Conservation (phyloP, 1,140 invertebrate genomes). For the Aethina tumida region DNA sequence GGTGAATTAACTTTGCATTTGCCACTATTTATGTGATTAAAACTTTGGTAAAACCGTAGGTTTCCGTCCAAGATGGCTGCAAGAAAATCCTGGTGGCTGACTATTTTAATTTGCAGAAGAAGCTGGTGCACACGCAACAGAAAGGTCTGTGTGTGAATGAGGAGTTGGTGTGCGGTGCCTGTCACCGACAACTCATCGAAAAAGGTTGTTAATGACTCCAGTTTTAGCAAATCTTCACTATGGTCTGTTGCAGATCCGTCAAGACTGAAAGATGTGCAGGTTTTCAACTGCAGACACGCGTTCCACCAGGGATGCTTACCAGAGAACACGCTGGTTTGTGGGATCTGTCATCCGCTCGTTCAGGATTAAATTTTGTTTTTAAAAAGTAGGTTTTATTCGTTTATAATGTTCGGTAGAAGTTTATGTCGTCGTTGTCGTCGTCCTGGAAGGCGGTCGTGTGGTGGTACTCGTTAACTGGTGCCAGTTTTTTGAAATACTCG, state of each 20-base stretch:
- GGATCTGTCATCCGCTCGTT: constrained; percentile 27
- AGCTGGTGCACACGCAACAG: constrained; percentile 65
- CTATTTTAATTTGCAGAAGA: constrained; percentile 82
- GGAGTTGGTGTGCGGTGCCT: constrained; percentile 65
- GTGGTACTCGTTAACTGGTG: constrained; percentile 29
- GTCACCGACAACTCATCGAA: constrained; percentile 60
- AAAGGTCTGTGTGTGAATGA: constrained; percentile 62
- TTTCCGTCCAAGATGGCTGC: constrained; percentile 81
- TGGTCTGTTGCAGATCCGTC: constrained; percentile 21
- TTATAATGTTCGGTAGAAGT: constrained; percentile 6
- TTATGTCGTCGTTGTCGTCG: constrained; percentile 7
- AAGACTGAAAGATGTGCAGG: constrained; percentile 42
- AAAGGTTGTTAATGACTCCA: constrained; percentile 44
- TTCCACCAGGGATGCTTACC: constrained; percentile 81
- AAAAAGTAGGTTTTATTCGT: constrained; percentile 11
- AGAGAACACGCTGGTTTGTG: constrained; percentile 25
- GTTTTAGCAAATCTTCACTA: not conserved
- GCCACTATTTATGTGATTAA: too few relatives aligned
- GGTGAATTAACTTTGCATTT: constrained; percentile 35
- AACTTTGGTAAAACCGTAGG: constrained; percentile 34
- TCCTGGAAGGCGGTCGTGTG: constrained; percentile 12
- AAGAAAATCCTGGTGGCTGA: constrained; percentile 80
- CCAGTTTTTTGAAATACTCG: constrained; percentile 44
- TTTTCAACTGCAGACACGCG: constrained; percentile 83
- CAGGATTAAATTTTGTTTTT: constrained; percentile 14